Conservation (phyloP, 1,140 invertebrate genomes). For the Ips nitidus region DNA sequence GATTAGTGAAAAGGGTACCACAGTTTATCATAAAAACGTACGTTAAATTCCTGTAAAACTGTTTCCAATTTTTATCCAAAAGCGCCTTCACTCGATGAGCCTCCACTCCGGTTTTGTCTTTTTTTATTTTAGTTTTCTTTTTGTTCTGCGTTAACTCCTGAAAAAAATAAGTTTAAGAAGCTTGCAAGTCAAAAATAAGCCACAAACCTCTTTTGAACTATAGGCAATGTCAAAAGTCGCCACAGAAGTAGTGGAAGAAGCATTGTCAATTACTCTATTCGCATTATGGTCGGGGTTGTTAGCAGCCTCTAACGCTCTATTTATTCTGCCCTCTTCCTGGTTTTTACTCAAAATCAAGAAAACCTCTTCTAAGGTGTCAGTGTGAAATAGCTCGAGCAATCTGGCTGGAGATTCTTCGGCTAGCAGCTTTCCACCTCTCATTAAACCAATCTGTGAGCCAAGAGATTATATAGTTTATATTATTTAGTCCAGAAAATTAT, state of each 20-base stretch:
- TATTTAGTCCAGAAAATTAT: too few species aligned
- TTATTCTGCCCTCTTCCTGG: conserved; percentile 55
- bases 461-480: too few species aligned
- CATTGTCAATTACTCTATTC: conserved; percentile 4
- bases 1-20: neutral
- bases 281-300: neutral
- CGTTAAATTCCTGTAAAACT: conserved; percentile 44
- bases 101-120: conserved; percentile 33
- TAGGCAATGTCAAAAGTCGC: conserved; percentile 30
- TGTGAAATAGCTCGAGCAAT: conserved; percentile 64
- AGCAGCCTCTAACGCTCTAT: conserved; percentile 5
- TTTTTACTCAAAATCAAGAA: conserved; percentile 69
- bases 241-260: conserved; percentile 29
- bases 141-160: conserved; percentile 20
- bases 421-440: conserved; percentile 81
- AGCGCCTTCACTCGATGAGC: conserved; percentile 38
- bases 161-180: conserved; percentile 1
- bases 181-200: neutral
- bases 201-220: conserved; percentile 35
- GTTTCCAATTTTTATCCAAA: conserved; percentile 46
- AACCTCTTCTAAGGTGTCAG: conserved; percentile 70
- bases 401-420: conserved; percentile 80
- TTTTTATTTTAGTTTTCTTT: conserved; percentile 35
- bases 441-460: conserved; percentile 75
- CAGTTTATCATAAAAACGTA: conserved; percentile 25